phyloP scores from a whole-genome alignment of 2,113 vertebrate species.

The Leucoraja erinaceus region DNA sequence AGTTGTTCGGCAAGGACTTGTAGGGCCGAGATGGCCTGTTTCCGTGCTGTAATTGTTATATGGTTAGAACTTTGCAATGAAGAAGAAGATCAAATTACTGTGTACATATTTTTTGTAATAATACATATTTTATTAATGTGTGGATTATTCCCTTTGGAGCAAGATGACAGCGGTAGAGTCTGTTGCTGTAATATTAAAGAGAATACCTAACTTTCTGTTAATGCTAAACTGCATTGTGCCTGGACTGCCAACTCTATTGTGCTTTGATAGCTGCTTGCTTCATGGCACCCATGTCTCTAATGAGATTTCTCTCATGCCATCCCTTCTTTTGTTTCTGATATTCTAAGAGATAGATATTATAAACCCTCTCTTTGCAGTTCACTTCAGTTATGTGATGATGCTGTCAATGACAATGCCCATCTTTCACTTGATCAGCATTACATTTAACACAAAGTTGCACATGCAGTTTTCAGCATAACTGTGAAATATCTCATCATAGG shows the following conservation, averaged over 20 bases:
- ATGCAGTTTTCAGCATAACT: not conserved
- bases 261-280: not conserved
- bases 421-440: not conserved
- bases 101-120: not conserved
- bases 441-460: not conserved
- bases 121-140: too few species aligned
- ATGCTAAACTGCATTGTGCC: not conserved
- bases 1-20: too few species aligned
- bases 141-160: too few species aligned
- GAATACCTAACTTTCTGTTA: not conserved
- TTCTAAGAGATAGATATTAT: not conserved
- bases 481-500: not conserved
- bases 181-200: not conserved
- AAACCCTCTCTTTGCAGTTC: not conserved
- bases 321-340: not conserved
- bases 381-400: not conserved
- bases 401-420: not conserved
- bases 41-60: too few species aligned
- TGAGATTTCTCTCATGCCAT: not conserved
- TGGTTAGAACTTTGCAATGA: not conserved
- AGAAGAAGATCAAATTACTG: not conserved
- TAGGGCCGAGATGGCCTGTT: too few species aligned
- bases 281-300: not conserved
- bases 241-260: not conserved
- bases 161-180: not conserved